These are phyloP conservation scores for Stomatorhinus ivindoensis DNA, from an alignment of 2,113 vertebrate species.

Conservation along the genomic window DNA sequence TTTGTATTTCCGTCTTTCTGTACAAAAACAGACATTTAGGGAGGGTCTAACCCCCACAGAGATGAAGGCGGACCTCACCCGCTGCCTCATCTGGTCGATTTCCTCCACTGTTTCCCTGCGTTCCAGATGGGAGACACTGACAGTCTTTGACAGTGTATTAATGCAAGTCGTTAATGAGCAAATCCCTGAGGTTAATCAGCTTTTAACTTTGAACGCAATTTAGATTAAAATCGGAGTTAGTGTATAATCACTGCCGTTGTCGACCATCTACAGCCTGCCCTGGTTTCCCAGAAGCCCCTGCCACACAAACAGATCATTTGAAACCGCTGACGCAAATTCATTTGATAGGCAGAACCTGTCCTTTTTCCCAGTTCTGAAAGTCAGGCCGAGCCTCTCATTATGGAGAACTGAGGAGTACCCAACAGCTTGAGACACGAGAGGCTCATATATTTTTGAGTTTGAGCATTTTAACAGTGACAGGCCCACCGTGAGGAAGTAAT, in stretches of 20 bases:
- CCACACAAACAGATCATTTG: slow-evolving; percentile 49
- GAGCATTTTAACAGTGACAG: slow-evolving; percentile 38
- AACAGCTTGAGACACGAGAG: slow-evolving; percentile 65
- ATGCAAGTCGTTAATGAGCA: slow-evolving; percentile 44
- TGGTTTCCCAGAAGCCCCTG: slow-evolving; percentile 54
- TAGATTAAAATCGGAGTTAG: slow-evolving; percentile 48
- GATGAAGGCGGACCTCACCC: slow-evolving; percentile 52
- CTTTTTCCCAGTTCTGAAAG: neutral
- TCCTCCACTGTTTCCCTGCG: slow-evolving; percentile 52
- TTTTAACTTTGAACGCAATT: slow-evolving; percentile 51
- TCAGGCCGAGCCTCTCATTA: neutral
- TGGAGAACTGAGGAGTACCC: slow-evolving; percentile 43
- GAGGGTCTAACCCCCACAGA: slow-evolving; percentile 52
- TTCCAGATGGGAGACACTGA: slow-evolving; percentile 56
- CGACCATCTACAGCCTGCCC: slow-evolving; percentile 59
- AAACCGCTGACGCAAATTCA: neutral
- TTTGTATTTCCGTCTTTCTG: neutral
- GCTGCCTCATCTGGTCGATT: slow-evolving; percentile 58
- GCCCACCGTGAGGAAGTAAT: slow-evolving; percentile 30
- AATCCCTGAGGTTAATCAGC: slow-evolving; percentile 65
- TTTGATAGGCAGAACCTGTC: slow-evolving; percentile 2
- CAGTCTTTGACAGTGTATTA: slow-evolving; percentile 42
- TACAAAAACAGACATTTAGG: slow-evolving; percentile 27
- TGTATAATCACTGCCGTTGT: slow-evolving; percentile 41
- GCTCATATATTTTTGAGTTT: slow-evolving; percentile 67